Evolutionary conservation across 2,797 vertebrate species (phyloP), one percentile per base, ranked within the genome.

Genomic region (Bradypus variegatus): DNA sequence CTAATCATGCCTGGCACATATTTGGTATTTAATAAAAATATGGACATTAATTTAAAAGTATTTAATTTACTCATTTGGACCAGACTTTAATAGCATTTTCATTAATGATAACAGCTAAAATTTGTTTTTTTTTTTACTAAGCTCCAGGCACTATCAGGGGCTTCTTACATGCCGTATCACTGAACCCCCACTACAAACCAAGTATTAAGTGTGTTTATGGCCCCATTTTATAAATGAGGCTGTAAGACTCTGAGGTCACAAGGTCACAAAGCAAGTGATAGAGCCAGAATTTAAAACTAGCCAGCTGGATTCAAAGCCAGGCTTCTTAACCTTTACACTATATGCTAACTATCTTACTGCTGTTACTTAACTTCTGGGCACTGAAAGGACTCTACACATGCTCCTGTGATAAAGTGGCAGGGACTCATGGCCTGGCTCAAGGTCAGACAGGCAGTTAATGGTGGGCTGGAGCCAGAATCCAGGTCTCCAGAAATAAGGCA

Each of bases 1-100:
- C 72, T 79, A 89, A 84, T 81, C 29, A 76, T 70, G 10, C 25
- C 55, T 89, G 50, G 65, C 41, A 88, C 19, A 76, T 55, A 75
- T 70, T 21, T 91, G 69, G 25, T 90, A 23, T 19, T 77, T 77
- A 81, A 72, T 27, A 91, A 89, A 96, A 94, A 78, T 25, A 70
- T 13, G 18, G 13, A 72, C 33, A 27, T 86, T 92, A 78, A 67
- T 27, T 87, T 87, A 77, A 86, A 78, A 67, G 38, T 45, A 89
- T 45, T 41, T 87, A 73, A 85, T 60, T 70, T 90, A 67, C 33
- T 92, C 31, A 23, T 67, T 29, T 67, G 67, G n/a, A 64, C 16
- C 27, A 62, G 36, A 92, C 19, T 69, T 86, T 72, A 77, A 79
- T 14, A 82, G 21, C 82, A 77, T 58, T 87, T 91, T 77, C 90